Conservation (phyloP, 2,888 invertebrate species). For the Germaria angustata region DNA sequence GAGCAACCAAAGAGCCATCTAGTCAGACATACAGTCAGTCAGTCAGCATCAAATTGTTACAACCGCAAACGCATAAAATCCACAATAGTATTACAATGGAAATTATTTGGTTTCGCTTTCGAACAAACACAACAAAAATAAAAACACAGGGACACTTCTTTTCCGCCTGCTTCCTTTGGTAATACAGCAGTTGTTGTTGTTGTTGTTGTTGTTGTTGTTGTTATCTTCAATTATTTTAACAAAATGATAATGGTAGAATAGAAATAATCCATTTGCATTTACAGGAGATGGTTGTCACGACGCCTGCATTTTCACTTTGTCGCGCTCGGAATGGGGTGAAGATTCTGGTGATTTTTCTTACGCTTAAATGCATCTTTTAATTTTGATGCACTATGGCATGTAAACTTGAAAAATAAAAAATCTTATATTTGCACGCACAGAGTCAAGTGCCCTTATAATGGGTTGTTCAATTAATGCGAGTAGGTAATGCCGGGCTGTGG, state of each 20-base stretch:
- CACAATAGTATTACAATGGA: slow-evolving; percentile 64
- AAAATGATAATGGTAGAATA: slow-evolving; percentile 39
- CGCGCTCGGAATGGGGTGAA: not conserved
- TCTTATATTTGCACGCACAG: too few relatives aligned
- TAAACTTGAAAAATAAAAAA: too few relatives aligned
- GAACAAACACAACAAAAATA: slow-evolving; percentile 1
- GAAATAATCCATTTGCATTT: slow-evolving; percentile 25
- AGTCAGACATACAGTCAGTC: slow-evolving; percentile 12
- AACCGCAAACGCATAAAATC: slow-evolving; percentile 64
- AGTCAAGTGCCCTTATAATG: too few relatives aligned
- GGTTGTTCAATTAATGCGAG: too few relatives aligned
- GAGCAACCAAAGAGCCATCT: slow-evolving; percentile 2
- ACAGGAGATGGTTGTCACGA: not conserved
- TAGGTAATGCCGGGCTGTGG: too few relatives aligned
- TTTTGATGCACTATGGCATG: slow-evolving; percentile 24
- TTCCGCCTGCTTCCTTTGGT: not conserved
- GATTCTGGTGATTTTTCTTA: slow-evolving; percentile 26
- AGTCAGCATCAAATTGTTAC: slow-evolving; percentile 54
- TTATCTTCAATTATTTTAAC: slow-evolving; percentile 48
- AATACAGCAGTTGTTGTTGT: not conserved
- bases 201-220: not conserved
- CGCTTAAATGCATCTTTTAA: slow-evolving; percentile 51
- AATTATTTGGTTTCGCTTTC: slow-evolving; percentile 58
- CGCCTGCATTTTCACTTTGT: slow-evolving; percentile 4
- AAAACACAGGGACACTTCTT: not conserved